Evolutionary conservation across 1,140 invertebrate species (phyloP).

Genomic region (Aphelinus certus): DNA sequence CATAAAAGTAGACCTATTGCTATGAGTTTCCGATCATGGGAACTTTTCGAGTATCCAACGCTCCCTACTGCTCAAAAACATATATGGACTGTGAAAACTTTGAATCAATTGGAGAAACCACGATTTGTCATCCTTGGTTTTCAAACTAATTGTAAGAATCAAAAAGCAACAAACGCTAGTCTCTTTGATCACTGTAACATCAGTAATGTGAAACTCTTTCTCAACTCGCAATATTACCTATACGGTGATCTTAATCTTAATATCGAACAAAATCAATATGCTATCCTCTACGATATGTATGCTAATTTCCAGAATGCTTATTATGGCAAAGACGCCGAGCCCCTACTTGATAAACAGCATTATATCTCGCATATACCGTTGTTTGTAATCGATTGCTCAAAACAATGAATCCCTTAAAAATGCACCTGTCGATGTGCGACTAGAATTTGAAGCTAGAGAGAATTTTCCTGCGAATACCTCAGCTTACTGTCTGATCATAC

Average conservation of each 20-base stretch:
- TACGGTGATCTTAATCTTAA: no score
- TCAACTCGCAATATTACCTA: slow-evolving; percentile 6
- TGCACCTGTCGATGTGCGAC: no score
- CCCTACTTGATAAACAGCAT: slow-evolving; percentile 6
- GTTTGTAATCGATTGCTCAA: slow-evolving; percentile 41
- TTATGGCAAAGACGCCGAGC: slow-evolving; percentile 12
- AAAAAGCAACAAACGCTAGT: slow-evolving; percentile 9
- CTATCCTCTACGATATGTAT: slow-evolving; percentile 33
- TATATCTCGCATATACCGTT: slow-evolving; percentile 26
- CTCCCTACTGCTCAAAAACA: slow-evolving; percentile 47
- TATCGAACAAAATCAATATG: no score
- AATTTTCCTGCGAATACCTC: no score
- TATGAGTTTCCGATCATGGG: no score
- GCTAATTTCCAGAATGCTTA: slow-evolving; percentile 30
- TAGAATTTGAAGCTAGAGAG: no score
- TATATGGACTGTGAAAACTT: slow-evolving; percentile 43
- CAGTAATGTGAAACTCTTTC: slow-evolving; percentile 12
- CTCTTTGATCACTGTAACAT: slow-evolving; percentile 30
- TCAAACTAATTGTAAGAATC: slow-evolving; percentile 44
- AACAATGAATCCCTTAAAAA: no score
- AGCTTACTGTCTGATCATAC: no score
- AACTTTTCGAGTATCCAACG: slow-evolving; percentile 53
- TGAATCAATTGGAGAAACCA: slow-evolving; percentile 40
- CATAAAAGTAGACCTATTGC: slow-evolving; percentile 46
- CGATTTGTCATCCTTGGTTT: slow-evolving; percentile 45